phyloP scores from a whole-genome alignment of 1,140 invertebrate genomes.

The Pogonognathellus flavescens region DNA sequence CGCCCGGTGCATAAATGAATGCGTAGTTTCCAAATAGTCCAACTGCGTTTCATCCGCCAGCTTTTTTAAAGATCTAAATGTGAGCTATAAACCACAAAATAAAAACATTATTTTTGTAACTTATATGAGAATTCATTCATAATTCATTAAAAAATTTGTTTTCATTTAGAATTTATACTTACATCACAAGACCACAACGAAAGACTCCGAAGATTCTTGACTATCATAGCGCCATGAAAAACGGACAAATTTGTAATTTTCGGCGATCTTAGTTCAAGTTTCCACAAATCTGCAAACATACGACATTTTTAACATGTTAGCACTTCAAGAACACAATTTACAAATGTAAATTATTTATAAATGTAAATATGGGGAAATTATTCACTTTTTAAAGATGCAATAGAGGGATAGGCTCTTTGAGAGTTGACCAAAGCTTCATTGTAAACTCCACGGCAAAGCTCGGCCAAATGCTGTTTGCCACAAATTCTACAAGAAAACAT shows the following conservation, averaged over 20 bases:
- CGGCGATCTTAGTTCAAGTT: slow-evolving; percentile 51
- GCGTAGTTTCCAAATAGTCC: slow-evolving; percentile 55
- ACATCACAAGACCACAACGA: slow-evolving; percentile 57
- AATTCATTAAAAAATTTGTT: no score
- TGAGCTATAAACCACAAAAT: slow-evolving; percentile 52
- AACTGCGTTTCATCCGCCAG: slow-evolving; percentile 33
- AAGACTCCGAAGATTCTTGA: slow-evolving; percentile 40
- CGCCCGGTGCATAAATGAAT: no score
- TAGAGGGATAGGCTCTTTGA: slow-evolving; percentile 37
- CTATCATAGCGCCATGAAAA: slow-evolving; percentile 45
- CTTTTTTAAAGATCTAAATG: slow-evolving; percentile 50
- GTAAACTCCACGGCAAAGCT: slow-evolving; percentile 55
- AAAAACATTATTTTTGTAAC: neutral
- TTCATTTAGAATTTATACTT: slow-evolving; percentile 1
- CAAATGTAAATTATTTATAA: neutral
- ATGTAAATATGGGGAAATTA: neutral
- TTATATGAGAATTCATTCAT: no score
- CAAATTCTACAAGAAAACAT: slow-evolving; percentile 36
- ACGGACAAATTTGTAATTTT: slow-evolving; percentile 54
- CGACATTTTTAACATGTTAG: neutral
- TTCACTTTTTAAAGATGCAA: slow-evolving; percentile 51
- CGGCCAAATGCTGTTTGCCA: slow-evolving; percentile 52
- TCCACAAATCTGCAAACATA: slow-evolving; percentile 50
- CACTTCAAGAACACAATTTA: neutral
- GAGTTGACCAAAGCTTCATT: slow-evolving; percentile 51